Evolutionary conservation across 1,140 invertebrate species (phyloP).

Genomic region (Zaprionus lachaisei): DNA sequence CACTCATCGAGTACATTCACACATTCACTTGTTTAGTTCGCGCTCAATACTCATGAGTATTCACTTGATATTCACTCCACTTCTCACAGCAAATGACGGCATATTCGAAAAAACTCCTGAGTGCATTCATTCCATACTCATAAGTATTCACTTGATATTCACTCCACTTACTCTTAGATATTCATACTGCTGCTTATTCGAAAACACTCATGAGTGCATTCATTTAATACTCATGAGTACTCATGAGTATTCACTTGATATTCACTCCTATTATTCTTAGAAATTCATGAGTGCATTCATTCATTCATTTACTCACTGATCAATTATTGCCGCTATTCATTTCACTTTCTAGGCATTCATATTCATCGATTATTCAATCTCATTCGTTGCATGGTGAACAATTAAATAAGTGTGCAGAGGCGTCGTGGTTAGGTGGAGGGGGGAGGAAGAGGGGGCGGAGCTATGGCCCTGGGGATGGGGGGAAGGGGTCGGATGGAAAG

Average conservation of each 20-base stretch:
- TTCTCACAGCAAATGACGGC: too few species aligned
- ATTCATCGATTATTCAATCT: conserved; percentile 37
- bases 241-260: neutral
- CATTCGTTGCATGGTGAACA: conserved; percentile 29
- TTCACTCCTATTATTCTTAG: too few species aligned
- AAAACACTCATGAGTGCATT: neutral
- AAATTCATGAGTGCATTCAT: conserved; percentile 4
- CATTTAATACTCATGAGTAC: neutral
- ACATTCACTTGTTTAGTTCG: too few species aligned
- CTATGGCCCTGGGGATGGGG: neutral
- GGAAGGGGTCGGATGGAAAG: neutral
- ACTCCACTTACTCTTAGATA: neutral
- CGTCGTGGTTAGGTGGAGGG: too few species aligned
- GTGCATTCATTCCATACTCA: neutral
- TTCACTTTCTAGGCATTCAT: conserved; percentile 21
- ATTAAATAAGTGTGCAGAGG: conserved; percentile 17
- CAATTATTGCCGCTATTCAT: conserved; percentile 14
- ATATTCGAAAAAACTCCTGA: neutral
- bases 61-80: neutral
- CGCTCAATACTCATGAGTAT: conserved; percentile 3
- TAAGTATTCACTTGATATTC: neutral
- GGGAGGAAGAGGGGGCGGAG: neutral
- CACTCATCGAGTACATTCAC: too few species aligned
- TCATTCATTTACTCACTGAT: neutral
- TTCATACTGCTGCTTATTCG: neutral